Percentiles rank a stretch among this genome's conserved stretches.
phyloP scores from a whole-genome alignment of 2,797 vertebrate species.

The Rhinatrema bivittatum region DNA sequence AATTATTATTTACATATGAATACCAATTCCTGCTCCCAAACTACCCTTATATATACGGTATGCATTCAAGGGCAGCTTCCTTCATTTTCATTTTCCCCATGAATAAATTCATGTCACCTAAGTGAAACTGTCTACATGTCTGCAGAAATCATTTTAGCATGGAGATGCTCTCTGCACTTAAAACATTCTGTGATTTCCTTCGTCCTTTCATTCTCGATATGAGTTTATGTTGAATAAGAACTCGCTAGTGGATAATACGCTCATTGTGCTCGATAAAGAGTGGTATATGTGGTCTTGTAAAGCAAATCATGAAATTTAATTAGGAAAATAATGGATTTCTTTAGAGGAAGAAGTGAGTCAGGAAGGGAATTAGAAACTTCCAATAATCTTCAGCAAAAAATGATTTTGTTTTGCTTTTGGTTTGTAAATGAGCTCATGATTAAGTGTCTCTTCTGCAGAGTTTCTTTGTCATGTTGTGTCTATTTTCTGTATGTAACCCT shows the following conservation, averaged over 20 bases:
- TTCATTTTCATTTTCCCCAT: too few species aligned
- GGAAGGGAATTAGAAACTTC: conserved; percentile 64
- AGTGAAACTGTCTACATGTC: conserved; percentile 16
- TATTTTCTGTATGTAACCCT: conserved; percentile 49
- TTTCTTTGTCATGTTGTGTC: conserved; percentile 54
- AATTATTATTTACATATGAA: too few species aligned
- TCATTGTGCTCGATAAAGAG: conserved; percentile 29
- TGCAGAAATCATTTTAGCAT: conserved; percentile 15
- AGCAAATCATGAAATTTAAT: conserved; percentile 59
- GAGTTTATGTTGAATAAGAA: conserved; percentile 35
- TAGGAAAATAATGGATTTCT: conserved; percentile 49
- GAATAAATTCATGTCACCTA: too few species aligned
- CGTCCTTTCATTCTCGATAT: conserved; percentile 19
- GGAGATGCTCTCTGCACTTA: too few species aligned
- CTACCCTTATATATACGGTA: too few species aligned
- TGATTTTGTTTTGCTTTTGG: conserved; percentile 65
- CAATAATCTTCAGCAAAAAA: conserved; percentile 71
- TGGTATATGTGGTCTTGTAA: conserved; percentile 32
- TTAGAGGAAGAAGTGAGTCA: conserved; percentile 48
- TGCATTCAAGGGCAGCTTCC: too few species aligned
- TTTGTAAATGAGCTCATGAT: conserved; percentile 77
- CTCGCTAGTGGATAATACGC: conserved; percentile 44
- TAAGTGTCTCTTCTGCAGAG: conserved; percentile 61
- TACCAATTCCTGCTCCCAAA: too few species aligned
- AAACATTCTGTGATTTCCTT: conserved; percentile 16